Percentiles rank a stretch among this genome's conserved stretches.
Conservation (phyloP, 2,797 vertebrate genomes). For the Apogon talboti region DNA sequence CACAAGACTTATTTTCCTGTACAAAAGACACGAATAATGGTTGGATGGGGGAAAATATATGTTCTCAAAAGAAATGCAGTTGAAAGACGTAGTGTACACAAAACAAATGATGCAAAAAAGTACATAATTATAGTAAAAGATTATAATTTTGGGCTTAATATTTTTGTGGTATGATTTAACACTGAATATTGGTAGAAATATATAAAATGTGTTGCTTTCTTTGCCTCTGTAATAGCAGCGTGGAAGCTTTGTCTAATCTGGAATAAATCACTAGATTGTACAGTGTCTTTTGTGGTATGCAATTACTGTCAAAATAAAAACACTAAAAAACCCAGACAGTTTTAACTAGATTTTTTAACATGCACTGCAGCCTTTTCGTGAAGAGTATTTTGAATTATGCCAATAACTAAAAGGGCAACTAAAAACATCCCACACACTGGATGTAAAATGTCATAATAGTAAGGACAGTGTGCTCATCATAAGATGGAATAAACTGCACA, state of each 20-base stretch:
- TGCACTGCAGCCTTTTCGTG: slow-evolving; percentile 52
- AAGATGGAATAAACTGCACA: slow-evolving; percentile 38
- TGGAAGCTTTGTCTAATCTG: slow-evolving; percentile 7
- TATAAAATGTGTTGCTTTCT: slow-evolving; percentile 21
- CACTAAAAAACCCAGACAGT: slow-evolving; percentile 9
- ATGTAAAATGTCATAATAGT: slow-evolving; percentile 41
- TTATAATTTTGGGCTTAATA: slow-evolving; percentile 24
- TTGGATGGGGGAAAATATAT: slow-evolving; percentile 8
- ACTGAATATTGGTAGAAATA: slow-evolving; percentile 10
- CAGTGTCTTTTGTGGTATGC: slow-evolving; percentile 11
- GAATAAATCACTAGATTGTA: slow-evolving; percentile 9
- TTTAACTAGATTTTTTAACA: slow-evolving; percentile 45
- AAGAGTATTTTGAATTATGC: slow-evolving; percentile 40
- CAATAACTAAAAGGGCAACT: slow-evolving; percentile 46
- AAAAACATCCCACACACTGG: slow-evolving; percentile 44
- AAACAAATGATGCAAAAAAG: slow-evolving; percentile 9
- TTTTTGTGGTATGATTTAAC: slow-evolving; percentile 14
- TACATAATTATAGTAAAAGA: slow-evolving; percentile 18
- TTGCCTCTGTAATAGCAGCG: slow-evolving; percentile 12
- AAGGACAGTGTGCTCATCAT: slow-evolving; percentile 41
- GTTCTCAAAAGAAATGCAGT: slow-evolving; percentile 22
- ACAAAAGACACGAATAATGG: slow-evolving; percentile 25
- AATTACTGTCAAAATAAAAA: slow-evolving; percentile 19
- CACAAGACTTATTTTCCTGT: not conserved
- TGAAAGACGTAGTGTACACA: slow-evolving; percentile 8